A percentile compares a stretch with the other conserved stretches of the same genome.
These are phyloP conservation scores for Chalcis sispes DNA, from an alignment of 2,888 invertebrate species.

Conservation along the genomic window DNA sequence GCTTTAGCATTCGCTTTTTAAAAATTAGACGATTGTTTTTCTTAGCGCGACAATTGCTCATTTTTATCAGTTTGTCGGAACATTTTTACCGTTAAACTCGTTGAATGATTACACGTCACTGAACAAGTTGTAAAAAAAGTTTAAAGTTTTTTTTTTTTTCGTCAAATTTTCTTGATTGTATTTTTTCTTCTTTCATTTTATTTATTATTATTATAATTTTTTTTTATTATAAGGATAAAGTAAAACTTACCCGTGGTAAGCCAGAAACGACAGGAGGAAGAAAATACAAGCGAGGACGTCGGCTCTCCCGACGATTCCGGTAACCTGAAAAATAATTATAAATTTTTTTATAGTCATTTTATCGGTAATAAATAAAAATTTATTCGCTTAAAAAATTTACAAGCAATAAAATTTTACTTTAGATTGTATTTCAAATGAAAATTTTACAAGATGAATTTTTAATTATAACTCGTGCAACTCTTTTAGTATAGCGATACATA, in stretches of 20 bases:
- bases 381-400: too few species aligned
- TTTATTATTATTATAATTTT: too few species aligned
- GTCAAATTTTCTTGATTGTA: constrained; percentile 1
- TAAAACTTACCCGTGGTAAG: constrained; percentile 86
- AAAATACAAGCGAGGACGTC: constrained; percentile 91
- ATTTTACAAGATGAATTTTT: too few species aligned
- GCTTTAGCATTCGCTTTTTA: neutral
- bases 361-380: too few species aligned
- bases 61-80: constrained; percentile 14
- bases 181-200: neutral
- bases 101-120: constrained; percentile 2
- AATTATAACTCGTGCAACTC: too few species aligned
- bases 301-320: constrained; percentile 92
- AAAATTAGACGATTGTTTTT: constrained; percentile 21
- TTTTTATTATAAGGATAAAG: neutral
- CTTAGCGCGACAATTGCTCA: constrained; percentile 14
- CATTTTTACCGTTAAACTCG: constrained; percentile 29
- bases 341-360: constrained; percentile 9
- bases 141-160: constrained; percentile 12
- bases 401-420: too few species aligned
- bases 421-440: too few species aligned
- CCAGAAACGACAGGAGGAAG: constrained; percentile 87
- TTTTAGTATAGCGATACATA: too few species aligned
- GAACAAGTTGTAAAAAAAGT: constrained; percentile 1
- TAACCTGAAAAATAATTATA: constrained; percentile 81